Conservation (phyloP, 2,888 invertebrate genomes). For the Xiphydria camelus region DNA sequence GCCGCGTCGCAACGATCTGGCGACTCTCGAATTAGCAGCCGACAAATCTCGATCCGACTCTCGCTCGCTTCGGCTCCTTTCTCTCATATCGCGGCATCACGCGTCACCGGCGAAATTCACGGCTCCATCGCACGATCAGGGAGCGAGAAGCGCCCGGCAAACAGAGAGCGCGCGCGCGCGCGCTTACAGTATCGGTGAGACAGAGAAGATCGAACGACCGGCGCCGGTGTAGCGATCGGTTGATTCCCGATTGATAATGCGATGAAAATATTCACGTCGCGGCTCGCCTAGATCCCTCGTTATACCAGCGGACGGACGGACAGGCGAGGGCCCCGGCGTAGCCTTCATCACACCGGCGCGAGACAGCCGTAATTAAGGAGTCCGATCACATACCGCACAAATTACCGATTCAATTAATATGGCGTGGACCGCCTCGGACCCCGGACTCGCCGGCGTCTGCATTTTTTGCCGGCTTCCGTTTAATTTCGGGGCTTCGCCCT, state of each 20-base stretch:
- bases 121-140: too few species aligned
- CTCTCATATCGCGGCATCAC: too few species aligned
- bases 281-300: constrained; percentile 3
- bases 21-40: too few species aligned
- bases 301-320: constrained; percentile 4
- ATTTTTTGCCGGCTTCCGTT: constrained; percentile 3
- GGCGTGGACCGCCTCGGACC: neutral
- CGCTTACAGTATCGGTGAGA: too few species aligned
- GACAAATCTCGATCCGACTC: too few species aligned
- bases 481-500: neutral
- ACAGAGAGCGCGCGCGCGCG: too few species aligned
- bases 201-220: too few species aligned
- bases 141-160: too few species aligned
- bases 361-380: constrained; percentile 18
- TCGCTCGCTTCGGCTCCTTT: too few species aligned
- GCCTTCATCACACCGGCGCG: constrained; percentile 11
- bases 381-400: constrained; percentile 17
- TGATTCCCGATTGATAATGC: constrained; percentile 16
- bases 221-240: constrained; percentile 9
- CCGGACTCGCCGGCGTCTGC: neutral
- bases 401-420: constrained; percentile 17
- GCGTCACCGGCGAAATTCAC: too few species aligned
- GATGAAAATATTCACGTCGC: constrained; percentile 16
- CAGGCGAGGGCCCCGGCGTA: neutral
- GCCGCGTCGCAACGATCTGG: too few species aligned